Conservation (phyloP, 2,113 vertebrate species). For the Spea bombifrons region DNA sequence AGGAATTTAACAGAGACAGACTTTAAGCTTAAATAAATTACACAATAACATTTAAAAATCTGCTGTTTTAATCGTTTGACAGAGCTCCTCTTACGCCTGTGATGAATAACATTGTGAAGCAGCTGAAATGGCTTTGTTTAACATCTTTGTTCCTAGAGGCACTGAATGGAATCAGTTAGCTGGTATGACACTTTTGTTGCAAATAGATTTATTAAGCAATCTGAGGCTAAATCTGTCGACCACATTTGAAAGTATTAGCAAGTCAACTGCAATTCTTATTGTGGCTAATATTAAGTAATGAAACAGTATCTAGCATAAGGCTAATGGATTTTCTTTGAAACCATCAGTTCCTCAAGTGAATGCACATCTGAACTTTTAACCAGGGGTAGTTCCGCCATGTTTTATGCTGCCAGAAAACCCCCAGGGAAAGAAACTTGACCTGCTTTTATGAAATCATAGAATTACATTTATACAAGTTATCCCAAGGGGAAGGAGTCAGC, state of each 20-base stretch:
- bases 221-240: background rate
- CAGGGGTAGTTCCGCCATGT: conserved; percentile 64
- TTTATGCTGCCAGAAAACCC: conserved; percentile 68
- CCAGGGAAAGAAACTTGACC: conserved; percentile 73
- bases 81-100: background rate
- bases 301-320: background rate
- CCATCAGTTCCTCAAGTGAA: conserved; percentile 30
- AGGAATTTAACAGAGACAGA: no score
- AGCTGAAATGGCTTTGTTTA: background rate
- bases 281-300: background rate
- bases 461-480: conserved; percentile 76
- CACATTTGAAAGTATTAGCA: background rate
- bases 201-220: background rate
- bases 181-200: background rate
- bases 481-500: conserved; percentile 68
- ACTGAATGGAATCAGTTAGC: background rate
- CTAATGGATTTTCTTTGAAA: conserved; percentile 2
- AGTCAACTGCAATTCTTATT: background rate
- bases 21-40: background rate
- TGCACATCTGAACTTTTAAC: conserved; percentile 68
- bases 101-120: background rate
- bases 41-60: background rate
- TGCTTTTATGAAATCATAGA: conserved; percentile 79
- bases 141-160: conserved; percentile 3
- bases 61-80: background rate